Base-by-base conservation (phyloP, 2,888 invertebrate genomes). In the Cordilura impudica region DNA sequence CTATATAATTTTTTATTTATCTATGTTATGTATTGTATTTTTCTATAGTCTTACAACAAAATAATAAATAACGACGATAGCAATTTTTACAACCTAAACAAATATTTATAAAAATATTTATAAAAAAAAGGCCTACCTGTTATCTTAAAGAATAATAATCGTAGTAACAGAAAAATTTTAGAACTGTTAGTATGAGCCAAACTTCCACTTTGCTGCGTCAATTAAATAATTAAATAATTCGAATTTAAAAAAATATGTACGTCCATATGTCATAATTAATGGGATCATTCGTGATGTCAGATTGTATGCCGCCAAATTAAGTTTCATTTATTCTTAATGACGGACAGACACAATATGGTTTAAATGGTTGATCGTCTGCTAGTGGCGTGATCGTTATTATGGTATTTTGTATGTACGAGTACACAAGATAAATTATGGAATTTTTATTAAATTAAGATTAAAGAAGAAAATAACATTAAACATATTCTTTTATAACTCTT, bases 331-430 rank as follows among this genome's bases (percentile, higher is more conserved):
- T 4, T 19, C 39, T 21, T 23, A 21, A 23, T 21, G 14, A 51
- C n/a, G n/a, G n/a, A n/a, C n/a, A n/a, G n/a, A n/a, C 23, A 53
- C 23, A 53, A 26, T 54, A 16, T 54, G 54, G n/a, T 39, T 56
- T 35, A 35, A 31, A 54, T 35, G 35, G n/a, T 39, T 39, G 2
- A n/a, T 39, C n/a, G 2, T 39, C n/a, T 26, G 6, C 3, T n/a
- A n/a, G n/a, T 39, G 2, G n/a, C n/a, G 35, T 39, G 35, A 39
- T 35, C 4, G 12, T 35, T 10, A 35, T 29, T 4, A 35, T 26
- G 26, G 26, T 26, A 26, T 6, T 26, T 26, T 26, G 3, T 26
- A 26, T 26, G 6, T 26, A 26, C n/a, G n/a, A n/a, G n/a, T n/a
- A n/a, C n/a, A n/a, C n/a, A n/a, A n/a, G n/a, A n/a, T n/a, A n/a